Conservation (phyloP, 1,140 invertebrate genomes). For the Rhagoletis zephyria region DNA sequence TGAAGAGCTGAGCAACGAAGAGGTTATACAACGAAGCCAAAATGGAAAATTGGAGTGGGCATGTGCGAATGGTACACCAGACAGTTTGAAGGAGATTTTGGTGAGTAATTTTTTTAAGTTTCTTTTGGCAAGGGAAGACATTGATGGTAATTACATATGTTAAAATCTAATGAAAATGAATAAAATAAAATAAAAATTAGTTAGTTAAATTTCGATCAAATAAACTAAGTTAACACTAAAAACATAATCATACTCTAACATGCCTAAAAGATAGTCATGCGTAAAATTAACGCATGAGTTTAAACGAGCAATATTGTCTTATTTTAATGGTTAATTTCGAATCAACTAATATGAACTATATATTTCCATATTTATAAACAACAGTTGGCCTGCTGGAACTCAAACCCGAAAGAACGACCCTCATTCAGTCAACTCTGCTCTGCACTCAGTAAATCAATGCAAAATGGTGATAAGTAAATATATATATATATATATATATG, state of each 20-base stretch:
- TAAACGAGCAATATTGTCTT: too few relatives aligned
- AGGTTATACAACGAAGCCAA: slow-evolving; percentile 82
- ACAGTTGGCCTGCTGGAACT: slow-evolving; percentile 76
- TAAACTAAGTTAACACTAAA: too few relatives aligned
- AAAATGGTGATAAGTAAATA: slow-evolving; percentile 65
- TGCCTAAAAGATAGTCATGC: too few relatives aligned
- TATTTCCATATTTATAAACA: slow-evolving; percentile 58
- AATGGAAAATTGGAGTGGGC: slow-evolving; percentile 79
- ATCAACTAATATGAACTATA: too few relatives aligned
- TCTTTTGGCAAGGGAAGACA: too few relatives aligned
- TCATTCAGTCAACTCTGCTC: slow-evolving; percentile 74
- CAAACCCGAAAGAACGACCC: slow-evolving; percentile 78
- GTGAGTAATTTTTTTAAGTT: slow-evolving; percentile 70
- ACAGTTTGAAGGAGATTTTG: slow-evolving; percentile 77
- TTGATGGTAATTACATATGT: too few relatives aligned
- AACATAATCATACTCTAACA: too few relatives aligned
- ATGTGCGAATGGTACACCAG: slow-evolving; percentile 78
- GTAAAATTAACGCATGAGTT: too few relatives aligned
- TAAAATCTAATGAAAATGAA: too few relatives aligned
- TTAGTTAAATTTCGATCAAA: too few relatives aligned
- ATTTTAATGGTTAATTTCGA: too few relatives aligned
- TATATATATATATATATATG: background rate
- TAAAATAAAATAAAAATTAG: too few relatives aligned
- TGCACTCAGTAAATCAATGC: slow-evolving; percentile 71
- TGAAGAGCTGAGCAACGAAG: slow-evolving; percentile 84